phyloP scores from a whole-genome alignment of 2,113 vertebrate species.

The Alexandromys fortis region DNA sequence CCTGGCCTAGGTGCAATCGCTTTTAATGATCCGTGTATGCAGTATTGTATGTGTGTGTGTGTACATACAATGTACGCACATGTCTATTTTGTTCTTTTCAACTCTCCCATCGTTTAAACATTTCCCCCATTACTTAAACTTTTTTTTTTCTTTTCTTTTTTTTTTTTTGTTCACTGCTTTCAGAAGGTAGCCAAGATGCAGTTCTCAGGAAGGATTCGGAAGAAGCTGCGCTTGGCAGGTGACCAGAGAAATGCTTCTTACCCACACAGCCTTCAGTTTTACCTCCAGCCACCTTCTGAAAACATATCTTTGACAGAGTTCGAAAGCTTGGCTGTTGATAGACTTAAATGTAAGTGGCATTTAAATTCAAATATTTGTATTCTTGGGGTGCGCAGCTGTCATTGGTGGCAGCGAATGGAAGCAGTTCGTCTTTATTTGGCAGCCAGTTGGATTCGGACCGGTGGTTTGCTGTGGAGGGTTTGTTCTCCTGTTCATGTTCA shows the following conservation, averaged over 20 bases:
- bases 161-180: neutral
- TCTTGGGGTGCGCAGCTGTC: neutral
- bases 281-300: slow-evolving; percentile 92
- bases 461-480: neutral
- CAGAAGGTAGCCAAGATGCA: slow-evolving; percentile 76
- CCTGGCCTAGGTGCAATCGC: neutral
- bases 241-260: slow-evolving; percentile 86
- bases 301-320: slow-evolving; percentile 94
- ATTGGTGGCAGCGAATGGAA: neutral
- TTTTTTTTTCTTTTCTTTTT: neutral
- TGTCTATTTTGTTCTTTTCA: neutral
- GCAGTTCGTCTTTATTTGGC: neutral
- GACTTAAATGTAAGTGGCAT: slow-evolving; percentile 91
- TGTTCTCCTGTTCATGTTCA: neutral
- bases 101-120: neutral
- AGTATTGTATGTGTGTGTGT: neutral
- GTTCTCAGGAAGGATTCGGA: slow-evolving; percentile 75
- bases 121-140: neutral
- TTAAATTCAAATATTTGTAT: neutral
- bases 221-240: slow-evolving; percentile 65
- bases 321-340: slow-evolving; percentile 93
- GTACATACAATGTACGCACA: no score
- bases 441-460: neutral
- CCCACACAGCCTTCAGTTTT: slow-evolving; percentile 93
- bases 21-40: neutral